Conservation (phyloP, 2,888 invertebrate species). For the Matsumyia berberina region DNA sequence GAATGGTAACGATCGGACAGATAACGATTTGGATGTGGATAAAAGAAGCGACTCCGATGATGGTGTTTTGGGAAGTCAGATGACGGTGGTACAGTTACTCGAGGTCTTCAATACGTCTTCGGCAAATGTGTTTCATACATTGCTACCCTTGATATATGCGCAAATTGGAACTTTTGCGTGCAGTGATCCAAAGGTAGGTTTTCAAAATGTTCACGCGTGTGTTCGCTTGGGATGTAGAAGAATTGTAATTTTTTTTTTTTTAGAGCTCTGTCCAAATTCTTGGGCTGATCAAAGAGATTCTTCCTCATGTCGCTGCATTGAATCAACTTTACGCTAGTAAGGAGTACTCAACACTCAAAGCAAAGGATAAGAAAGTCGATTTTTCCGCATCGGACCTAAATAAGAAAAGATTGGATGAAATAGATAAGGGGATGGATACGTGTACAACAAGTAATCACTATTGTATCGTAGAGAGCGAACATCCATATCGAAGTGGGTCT, state of each 20-base stretch:
- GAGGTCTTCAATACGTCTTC: constrained; percentile 83
- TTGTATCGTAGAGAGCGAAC: constrained; percentile 97
- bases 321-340: constrained; percentile 87
- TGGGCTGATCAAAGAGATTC: constrained; percentile 92
- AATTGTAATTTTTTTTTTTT: constrained; percentile 67
- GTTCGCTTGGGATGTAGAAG: background rate
- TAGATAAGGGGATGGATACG: constrained; percentile 79
- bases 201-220: background rate
- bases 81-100: constrained; percentile 82
- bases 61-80: constrained; percentile 78
- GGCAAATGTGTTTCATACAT: constrained; percentile 88
- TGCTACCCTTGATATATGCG: constrained; percentile 93
- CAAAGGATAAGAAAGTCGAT: constrained; percentile 65
- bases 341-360: constrained; percentile 77
- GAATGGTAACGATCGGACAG: constrained; percentile 83
- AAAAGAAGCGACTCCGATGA: constrained; percentile 83
- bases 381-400: constrained; percentile 64
- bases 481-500: constrained; percentile 96
- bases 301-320: constrained; percentile 94
- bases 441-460: constrained; percentile 93
- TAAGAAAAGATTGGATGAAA: constrained; percentile 79
- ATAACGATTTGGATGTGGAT: constrained; percentile 79
- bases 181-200: constrained; percentile 91
- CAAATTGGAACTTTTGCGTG: constrained; percentile 91
- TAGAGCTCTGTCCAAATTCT: constrained; percentile 94